phyloP scores from a whole-genome alignment of 1,140 invertebrate species.

The Temnothorax nylanderi region DNA sequence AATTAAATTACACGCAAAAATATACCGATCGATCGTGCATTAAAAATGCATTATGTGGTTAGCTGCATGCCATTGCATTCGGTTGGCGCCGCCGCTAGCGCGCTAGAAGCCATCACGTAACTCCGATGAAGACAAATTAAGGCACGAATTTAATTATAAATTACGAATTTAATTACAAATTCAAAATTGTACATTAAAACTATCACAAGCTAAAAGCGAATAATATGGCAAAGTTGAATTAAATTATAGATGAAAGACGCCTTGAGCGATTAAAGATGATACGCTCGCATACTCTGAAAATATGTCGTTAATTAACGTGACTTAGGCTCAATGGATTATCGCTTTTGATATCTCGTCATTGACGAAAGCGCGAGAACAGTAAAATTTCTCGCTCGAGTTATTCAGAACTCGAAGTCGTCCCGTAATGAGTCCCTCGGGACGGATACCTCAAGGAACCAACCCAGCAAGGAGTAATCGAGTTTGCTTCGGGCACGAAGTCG shows the following conservation, averaged over 20 bases:
- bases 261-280: constrained; percentile 19
- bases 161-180: constrained; percentile 47
- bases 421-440: constrained; percentile 65
- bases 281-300: neutral
- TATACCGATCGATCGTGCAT: constrained; percentile 34
- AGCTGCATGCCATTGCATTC: constrained; percentile 11
- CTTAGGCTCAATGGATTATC: constrained; percentile 26
- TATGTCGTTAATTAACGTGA: constrained; percentile 3
- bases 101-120: neutral
- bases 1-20: constrained; percentile 20
- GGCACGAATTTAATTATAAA: constrained; percentile 44
- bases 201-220: constrained; percentile 6
- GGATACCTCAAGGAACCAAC: constrained; percentile 55
- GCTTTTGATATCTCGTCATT: constrained; percentile 12
- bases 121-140: constrained; percentile 27
- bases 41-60: constrained; percentile 47
- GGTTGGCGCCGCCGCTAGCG: neutral
- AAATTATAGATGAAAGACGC: constrained; percentile 31
- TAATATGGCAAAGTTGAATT: constrained; percentile 22
- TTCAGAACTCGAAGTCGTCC: constrained; percentile 25
- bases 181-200: constrained; percentile 36
- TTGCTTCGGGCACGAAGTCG: constrained; percentile 61
- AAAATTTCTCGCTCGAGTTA: constrained; percentile 49
- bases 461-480: constrained; percentile 67
- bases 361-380: constrained; percentile 40